Conservation (phyloP, 2,888 invertebrate species). For the Conchocele bisecta region DNA sequence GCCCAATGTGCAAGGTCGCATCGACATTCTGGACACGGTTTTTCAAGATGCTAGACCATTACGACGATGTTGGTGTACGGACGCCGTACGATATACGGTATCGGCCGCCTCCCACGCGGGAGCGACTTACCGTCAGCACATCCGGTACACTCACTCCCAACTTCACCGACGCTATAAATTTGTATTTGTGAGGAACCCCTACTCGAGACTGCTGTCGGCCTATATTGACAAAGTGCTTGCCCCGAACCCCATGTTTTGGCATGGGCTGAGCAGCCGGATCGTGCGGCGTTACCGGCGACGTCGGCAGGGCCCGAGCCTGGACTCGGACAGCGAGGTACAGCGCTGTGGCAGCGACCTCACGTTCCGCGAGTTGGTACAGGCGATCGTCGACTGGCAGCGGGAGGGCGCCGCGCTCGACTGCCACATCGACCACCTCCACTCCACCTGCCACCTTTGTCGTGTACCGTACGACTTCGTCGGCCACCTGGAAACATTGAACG, state of each 20-base stretch:
- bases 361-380: conserved; percentile 63
- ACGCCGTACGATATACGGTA: conserved; percentile 46
- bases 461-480: conserved; percentile 60
- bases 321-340: background rate
- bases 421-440: conserved; percentile 58
- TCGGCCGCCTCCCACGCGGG: conserved; percentile 35
- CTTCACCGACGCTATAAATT: conserved; percentile 52
- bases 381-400: conserved; percentile 48
- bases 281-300: background rate
- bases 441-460: conserved; percentile 60
- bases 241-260: conserved; percentile 62
- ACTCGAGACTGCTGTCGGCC: conserved; percentile 63
- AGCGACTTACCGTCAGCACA: too few relatives aligned
- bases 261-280: conserved; percentile 18
- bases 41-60: conserved; percentile 33
- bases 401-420: conserved; percentile 40
- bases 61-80: background rate
- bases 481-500: conserved; percentile 61
- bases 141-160: too few relatives aligned
- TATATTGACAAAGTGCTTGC: conserved; percentile 68
- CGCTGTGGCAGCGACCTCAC: conserved; percentile 62
- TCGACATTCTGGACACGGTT: conserved; percentile 57
- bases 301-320: background rate
- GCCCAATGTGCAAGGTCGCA: conserved; percentile 55
- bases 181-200: conserved; percentile 67